Conservation (phyloP, 2,888 invertebrate genomes). For the Tenthredo amoena region DNA sequence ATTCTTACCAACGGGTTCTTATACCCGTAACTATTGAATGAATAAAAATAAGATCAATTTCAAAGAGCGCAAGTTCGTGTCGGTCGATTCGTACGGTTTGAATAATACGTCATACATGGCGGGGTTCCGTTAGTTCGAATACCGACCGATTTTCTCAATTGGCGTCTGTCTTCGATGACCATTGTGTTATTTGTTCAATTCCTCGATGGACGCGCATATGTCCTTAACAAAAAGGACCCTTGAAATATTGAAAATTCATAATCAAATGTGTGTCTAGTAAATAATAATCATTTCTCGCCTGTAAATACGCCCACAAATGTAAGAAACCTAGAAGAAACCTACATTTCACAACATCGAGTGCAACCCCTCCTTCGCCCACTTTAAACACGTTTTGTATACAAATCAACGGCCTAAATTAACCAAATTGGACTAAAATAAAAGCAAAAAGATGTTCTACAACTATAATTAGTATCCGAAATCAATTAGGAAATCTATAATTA, state of each 20-base stretch:
- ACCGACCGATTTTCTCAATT: background rate
- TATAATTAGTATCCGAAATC: background rate
- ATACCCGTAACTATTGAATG: background rate
- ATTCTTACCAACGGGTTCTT: background rate
- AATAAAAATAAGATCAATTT: background rate
- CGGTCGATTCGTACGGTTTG: background rate
- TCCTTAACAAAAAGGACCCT: no score
- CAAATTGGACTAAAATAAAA: background rate
- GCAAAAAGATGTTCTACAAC: background rate
- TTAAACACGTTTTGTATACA: background rate
- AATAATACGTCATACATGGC: conserved; percentile 10
- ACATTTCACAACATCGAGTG: background rate
- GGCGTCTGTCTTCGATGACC: background rate
- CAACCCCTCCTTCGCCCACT: background rate
- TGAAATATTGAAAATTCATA: background rate
- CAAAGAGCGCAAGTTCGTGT: conserved; percentile 9
- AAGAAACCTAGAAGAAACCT: background rate
- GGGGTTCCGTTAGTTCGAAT: conserved; percentile 31
- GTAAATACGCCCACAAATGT: background rate
- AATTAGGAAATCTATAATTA: background rate
- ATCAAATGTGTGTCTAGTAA: background rate
- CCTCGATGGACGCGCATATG: background rate
- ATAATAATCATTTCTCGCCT: background rate
- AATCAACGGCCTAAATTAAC: background rate
- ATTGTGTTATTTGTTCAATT: conserved; percentile 1